Conservation (phyloP, 2,113 vertebrate genomes). For the Egretta garzetta region DNA sequence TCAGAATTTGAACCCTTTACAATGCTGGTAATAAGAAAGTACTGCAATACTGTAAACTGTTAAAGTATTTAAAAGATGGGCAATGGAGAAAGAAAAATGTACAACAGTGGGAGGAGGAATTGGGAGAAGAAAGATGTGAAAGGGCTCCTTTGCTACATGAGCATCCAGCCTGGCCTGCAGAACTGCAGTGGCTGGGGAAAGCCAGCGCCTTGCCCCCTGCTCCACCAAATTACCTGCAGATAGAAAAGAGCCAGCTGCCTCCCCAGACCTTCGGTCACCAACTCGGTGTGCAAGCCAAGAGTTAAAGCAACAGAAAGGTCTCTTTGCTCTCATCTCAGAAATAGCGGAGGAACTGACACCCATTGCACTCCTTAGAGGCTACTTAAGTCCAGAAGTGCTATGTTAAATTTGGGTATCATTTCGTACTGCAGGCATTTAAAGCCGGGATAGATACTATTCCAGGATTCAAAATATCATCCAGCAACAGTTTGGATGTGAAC, state of each 20-base stretch:
- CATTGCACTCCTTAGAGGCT: not conserved
- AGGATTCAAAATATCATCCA: not conserved
- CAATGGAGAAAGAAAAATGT: not conserved
- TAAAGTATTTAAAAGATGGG: not conserved
- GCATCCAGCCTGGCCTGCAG: not conserved
- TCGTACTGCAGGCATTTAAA: not conserved
- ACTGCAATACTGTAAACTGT: not conserved
- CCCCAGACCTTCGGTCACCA: not conserved
- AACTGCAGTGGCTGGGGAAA: not conserved
- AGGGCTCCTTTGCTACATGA: not conserved
- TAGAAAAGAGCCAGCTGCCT: not conserved
- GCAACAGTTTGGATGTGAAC: not conserved
- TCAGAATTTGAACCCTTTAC: not conserved
- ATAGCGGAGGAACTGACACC: not conserved
- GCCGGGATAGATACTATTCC: not conserved
- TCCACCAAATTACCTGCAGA: not conserved
- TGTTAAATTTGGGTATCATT: not conserved
- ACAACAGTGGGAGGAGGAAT: not conserved
- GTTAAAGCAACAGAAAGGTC: not conserved
- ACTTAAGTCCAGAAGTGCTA: not conserved
- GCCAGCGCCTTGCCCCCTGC: not conserved
- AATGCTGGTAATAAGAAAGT: not conserved
- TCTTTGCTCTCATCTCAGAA: not conserved
- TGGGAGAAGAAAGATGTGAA: not conserved
- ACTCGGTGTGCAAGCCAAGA: not conserved